Evolutionary conservation across 2,113 vertebrate species (phyloP), one percentile per base, ranked within the genome.

Genomic region (Hippocampus barbouri): DNA sequence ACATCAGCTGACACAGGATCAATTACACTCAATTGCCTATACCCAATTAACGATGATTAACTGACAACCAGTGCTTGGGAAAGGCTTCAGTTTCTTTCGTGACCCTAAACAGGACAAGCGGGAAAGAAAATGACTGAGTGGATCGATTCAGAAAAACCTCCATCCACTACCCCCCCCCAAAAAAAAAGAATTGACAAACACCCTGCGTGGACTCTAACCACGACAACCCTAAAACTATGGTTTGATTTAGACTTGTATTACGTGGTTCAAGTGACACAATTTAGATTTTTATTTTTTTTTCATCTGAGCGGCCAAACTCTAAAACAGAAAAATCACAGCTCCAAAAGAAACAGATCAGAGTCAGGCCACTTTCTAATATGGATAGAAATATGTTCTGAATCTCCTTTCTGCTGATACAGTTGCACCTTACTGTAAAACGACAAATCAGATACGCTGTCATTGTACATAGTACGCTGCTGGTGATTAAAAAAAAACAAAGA

Each of bases 11-110:
- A 72, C 71, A 69, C 45, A 43, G 70, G 63, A 69, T 77, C 49
- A 69, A 75, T 71, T 34, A 49, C 34, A 12, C 75, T 88, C 87
- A 86, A 30, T 16, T 16, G 12, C 27, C 25, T 30, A 2, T 54
- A 34, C 59, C 27, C 59, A 60, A 60, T 60, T 34, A 15, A 14
- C 2, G 16, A 15, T 34, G 47, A 49, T 49, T 49, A 49, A 49
- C 15, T 49, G 27, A 18, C 2, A 27, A 8, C 57, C 51, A 54
- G 51, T n/a, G 8, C 18, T 53, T 53, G 5, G 16, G 0, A 16
- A 18, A 57, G n/a, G 23, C 25, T 27, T 59, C 11, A 14, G n/a
- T 57, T 57, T 59, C 57, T 27, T 21, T 53, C 49, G 2, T 53
- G 23, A 59, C 25, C 14, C 57, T 7, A 59, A 59, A 59, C 25